phyloP scores from a whole-genome alignment of 1,140 invertebrate species.

The Octopus bimaculoides region DNA sequence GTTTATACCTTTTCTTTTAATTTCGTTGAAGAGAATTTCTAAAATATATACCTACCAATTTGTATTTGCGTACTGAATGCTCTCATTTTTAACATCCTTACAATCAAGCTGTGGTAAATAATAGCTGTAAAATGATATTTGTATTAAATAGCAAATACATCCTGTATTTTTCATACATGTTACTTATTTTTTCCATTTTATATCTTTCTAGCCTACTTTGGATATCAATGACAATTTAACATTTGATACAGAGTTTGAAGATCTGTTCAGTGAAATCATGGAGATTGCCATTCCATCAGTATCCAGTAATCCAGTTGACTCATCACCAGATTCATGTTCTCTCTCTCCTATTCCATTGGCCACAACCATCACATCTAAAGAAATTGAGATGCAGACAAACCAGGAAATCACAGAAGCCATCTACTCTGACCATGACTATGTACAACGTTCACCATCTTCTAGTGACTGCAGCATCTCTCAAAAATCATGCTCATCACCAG shows the following conservation, averaged over 20 bases:
- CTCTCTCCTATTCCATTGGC: constrained; percentile 6
- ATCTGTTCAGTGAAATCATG: background rate
- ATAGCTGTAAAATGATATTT: too few species aligned
- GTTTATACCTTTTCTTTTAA: too few species aligned
- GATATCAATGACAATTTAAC: background rate
- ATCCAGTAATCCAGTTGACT: background rate
- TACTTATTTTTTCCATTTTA: background rate
- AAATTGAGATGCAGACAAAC: background rate
- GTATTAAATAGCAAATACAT: too few species aligned
- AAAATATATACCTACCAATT: too few species aligned
- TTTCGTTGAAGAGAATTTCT: too few species aligned
- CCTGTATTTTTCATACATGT: background rate
- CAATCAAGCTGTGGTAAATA: too few species aligned
- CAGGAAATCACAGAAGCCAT: constrained; percentile 10
- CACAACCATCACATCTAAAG: background rate
- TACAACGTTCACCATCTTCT: constrained; percentile 1
- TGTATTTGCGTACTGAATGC: too few species aligned
- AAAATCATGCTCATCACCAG: background rate
- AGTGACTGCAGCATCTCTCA: background rate
- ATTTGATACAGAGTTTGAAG: constrained; percentile 11
- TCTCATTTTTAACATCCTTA: too few species aligned
- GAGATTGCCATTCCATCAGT: background rate
- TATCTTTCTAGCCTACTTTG: background rate
- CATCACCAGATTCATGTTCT: background rate
- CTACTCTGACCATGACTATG: constrained; percentile 9